Conservation (phyloP, 53 echinoderm and acorn worm species). For the Paelopatides confundens region DNA sequence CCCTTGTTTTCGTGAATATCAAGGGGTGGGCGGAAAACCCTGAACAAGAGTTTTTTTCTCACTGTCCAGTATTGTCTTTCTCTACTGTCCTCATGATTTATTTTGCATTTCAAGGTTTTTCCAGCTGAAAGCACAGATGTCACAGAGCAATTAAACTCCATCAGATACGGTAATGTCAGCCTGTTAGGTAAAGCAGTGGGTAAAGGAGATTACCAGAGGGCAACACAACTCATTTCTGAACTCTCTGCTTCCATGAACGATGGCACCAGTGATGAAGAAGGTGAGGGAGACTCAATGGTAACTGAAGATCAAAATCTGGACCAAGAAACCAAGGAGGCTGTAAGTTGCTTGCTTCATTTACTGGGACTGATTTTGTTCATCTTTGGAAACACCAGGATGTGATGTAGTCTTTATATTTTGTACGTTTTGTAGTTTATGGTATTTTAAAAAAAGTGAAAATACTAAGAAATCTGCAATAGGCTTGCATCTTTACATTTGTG, state of each 20-base stretch:
- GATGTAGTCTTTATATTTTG: neutral
- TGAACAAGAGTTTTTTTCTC: no score
- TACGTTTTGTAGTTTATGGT: neutral
- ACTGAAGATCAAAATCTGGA: neutral
- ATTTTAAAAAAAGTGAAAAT: no score
- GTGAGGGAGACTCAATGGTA: neutral
- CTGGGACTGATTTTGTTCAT: no score
- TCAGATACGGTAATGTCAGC: slow-evolving; percentile 40
- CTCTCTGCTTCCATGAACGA: slow-evolving; percentile 69
- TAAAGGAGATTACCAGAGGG: slow-evolving; percentile 73
- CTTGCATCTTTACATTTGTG: no score
- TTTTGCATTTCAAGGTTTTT: slow-evolving; percentile 55
- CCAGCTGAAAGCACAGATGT: slow-evolving; percentile 52
- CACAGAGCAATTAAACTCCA: slow-evolving; percentile 44
- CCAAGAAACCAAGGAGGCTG: neutral
- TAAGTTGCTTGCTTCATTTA: neutral
- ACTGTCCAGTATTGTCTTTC: neutral
- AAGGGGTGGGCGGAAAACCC: no score
- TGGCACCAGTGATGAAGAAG: neutral
- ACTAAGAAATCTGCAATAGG: no score
- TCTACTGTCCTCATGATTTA: neutral
- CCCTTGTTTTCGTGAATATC: no score
- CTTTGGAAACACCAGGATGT: no score
- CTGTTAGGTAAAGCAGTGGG: slow-evolving; percentile 66
- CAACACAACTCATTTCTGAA: slow-evolving; percentile 62